Conservation (phyloP, 2,888 invertebrate genomes). For the Crocallis elinguaria region DNA sequence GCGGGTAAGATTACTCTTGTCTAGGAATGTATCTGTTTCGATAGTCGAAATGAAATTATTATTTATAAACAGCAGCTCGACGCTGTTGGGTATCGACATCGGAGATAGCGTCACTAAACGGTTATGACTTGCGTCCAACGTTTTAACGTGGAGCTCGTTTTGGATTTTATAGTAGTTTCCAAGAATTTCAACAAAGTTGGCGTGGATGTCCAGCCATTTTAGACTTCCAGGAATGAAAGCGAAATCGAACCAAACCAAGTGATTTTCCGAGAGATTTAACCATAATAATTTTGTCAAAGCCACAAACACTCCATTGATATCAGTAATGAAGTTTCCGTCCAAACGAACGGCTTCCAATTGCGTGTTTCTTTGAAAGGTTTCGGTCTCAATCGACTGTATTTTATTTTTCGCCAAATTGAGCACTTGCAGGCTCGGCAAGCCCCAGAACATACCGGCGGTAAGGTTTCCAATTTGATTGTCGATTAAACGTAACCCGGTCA, state of each 20-base stretch:
- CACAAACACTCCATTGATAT: slow-evolving; percentile 95
- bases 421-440: slow-evolving; percentile 92
- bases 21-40: slow-evolving; percentile 92
- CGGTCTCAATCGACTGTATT: slow-evolving; percentile 92
- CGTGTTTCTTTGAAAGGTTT: slow-evolving; percentile 92
- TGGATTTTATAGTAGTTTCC: slow-evolving; percentile 95
- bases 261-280: slow-evolving; percentile 95
- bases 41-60: slow-evolving; percentile 93
- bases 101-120: slow-evolving; percentile 91
- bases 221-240: slow-evolving; percentile 94
- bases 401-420: slow-evolving; percentile 96
- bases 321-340: slow-evolving; percentile 94
- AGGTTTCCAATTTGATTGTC: slow-evolving; percentile 95
- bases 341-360: slow-evolving; percentile 94
- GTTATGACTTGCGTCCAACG: slow-evolving; percentile 95
- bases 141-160: slow-evolving; percentile 91
- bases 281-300: slow-evolving; percentile 92
- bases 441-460: slow-evolving; percentile 94
- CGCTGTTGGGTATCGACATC: slow-evolving; percentile 93
- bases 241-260: slow-evolving; percentile 96
- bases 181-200: slow-evolving; percentile 93
- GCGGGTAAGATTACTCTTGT: slow-evolving; percentile 92
- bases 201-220: slow-evolving; percentile 95
- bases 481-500: slow-evolving; percentile 94
- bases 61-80: slow-evolving; percentile 94